phyloP scores from a whole-genome alignment of 53 echinoderm and acorn worm genomes.

The Hippasteria phrygiana region DNA sequence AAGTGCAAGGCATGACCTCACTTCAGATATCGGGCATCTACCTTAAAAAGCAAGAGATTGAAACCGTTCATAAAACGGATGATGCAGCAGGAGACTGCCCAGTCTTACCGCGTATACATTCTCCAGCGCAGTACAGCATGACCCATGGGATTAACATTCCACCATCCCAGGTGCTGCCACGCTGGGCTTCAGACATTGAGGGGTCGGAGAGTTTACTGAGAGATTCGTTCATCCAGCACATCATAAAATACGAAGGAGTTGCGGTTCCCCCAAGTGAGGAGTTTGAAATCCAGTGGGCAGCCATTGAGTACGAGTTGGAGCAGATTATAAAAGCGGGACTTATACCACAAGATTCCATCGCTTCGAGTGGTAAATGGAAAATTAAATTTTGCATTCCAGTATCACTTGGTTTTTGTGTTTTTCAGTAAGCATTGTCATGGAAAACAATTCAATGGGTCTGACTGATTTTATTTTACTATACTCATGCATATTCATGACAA shows the following conservation, averaged over 20 bases:
- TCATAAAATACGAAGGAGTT: conserved; percentile 40
- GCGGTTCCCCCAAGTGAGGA: conserved; percentile 41
- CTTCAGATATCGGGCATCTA: too few relatives aligned
- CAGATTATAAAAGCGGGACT: conserved; percentile 16
- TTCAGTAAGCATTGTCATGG: background rate
- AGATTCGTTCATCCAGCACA: conserved; percentile 8
- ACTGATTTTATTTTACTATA: too few relatives aligned
- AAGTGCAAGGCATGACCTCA: too few relatives aligned
- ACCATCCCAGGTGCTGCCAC: background rate
- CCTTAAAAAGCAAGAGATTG: too few relatives aligned
- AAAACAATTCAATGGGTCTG: background rate
- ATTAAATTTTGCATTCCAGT: background rate
- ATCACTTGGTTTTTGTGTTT: background rate
- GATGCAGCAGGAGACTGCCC: too few relatives aligned
- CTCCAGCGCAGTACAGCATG: too few relatives aligned
- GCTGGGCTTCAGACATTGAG: background rate
- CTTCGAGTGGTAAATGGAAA: conserved; percentile 53
- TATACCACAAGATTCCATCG: conserved; percentile 43
- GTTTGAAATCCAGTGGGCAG: conserved; percentile 42
- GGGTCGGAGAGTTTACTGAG: background rate
- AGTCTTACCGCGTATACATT: too few relatives aligned
- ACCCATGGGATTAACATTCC: background rate
- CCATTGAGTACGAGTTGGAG: conserved; percentile 32
- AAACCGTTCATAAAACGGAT: too few relatives aligned
- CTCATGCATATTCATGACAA: too few relatives aligned